A percentile compares a stretch with the other conserved stretches of the same genome.
Evolutionary conservation across 2,797 vertebrate species (phyloP).

Genomic region (Halcyon chelicuti): DNA sequence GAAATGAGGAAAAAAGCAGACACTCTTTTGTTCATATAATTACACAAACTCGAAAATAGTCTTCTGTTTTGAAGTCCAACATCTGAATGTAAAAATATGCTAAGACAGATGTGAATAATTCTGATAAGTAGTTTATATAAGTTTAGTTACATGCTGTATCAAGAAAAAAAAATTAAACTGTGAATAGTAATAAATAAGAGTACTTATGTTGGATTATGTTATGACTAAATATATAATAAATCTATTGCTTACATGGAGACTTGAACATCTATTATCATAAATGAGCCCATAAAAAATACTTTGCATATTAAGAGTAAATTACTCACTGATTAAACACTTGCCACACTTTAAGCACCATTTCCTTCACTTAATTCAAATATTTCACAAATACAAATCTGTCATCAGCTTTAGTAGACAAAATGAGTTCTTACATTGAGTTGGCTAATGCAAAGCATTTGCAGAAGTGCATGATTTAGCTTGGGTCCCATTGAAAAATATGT

Average conservation of each 20-base stretch:
- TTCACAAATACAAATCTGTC: slow-evolving; percentile 41
- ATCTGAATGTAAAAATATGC: slow-evolving; percentile 10
- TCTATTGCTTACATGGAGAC: slow-evolving; percentile 6
- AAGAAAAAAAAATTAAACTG: background rate
- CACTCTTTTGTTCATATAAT: background rate
- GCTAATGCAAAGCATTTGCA: background rate
- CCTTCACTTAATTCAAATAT: slow-evolving; percentile 48
- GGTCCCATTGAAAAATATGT: background rate
- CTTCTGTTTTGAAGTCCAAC: background rate
- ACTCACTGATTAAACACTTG: slow-evolving; percentile 53
- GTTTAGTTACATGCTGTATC: background rate
- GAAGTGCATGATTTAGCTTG: background rate
- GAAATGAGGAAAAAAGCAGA: background rate
- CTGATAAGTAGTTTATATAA: background rate
- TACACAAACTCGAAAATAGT: background rate
- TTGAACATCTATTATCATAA: slow-evolving; percentile 48
- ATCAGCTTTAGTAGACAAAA: slow-evolving; percentile 28
- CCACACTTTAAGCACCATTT: slow-evolving; percentile 37
- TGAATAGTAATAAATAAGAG: slow-evolving; percentile 47
- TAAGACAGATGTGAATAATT: background rate
- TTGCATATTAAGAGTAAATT: slow-evolving; percentile 52
- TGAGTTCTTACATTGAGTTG: background rate
- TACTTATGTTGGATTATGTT: slow-evolving; percentile 19
- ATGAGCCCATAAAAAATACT: slow-evolving; percentile 36
- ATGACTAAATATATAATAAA: slow-evolving; percentile 40